Base-by-base conservation (phyloP, 2,797 vertebrate species). In the Podargus strigoides region DNA sequence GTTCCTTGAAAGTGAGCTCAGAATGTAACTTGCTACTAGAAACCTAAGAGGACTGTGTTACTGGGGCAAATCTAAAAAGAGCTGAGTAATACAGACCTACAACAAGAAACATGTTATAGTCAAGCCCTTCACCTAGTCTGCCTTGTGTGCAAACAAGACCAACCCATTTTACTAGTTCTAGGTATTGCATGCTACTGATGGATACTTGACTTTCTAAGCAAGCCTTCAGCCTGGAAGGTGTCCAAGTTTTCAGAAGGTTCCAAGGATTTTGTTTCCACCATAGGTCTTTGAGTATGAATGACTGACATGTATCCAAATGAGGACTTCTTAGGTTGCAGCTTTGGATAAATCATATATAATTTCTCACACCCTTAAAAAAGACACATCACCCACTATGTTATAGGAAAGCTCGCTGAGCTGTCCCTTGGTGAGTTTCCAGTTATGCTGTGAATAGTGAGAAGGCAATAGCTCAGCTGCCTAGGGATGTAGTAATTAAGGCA, bases 291-390 rank as follows among this genome's bases (percentile, higher is more conserved):
- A 67, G 23, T 66, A 69, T 22, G 32, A 86, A 62, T 69, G 79
- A 46, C 52, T 94, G 83, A 78, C 32, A 8, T 3, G 22, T 53
- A 85, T 81, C 82, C 70, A 85, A 73, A 84, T 56, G 70, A 72
- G 44, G 62, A 70, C 59, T 59, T 55, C 32, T 58, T 67, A 46
- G 19, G 41, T 36, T 78, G 44, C 62, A 93, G 27, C 24, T 27
- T 89, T 44, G 39, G 30, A 46, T 49, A 75, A 85, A 83, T 60
- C 46, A 22, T 39, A 9, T 8, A 14, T 23, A 16, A 47, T 87
- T 90, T 83, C 58, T 89, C 53, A 83, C n/a, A 70, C 8, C 32
- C 53, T 69, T 89, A 56, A 83, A 86, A 93, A n/a, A n/a, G n/a
- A 28, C 20, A 17, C 4, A 2, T 52, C 34, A 41, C 9, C 17